Base-by-base conservation (phyloP, 1,140 invertebrate genomes). In the Drosophila hydei region DNA sequence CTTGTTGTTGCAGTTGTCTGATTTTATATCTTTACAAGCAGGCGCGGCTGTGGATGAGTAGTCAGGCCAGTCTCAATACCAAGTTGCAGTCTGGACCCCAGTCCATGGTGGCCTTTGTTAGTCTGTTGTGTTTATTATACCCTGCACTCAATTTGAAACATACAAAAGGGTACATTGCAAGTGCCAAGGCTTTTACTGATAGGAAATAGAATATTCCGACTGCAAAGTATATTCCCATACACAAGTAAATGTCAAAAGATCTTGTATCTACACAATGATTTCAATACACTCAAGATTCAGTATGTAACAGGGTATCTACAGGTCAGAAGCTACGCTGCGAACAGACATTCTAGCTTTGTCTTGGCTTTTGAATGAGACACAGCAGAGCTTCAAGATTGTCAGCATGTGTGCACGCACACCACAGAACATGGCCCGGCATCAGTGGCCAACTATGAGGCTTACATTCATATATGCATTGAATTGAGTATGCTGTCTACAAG, bases 1-100 rank as follows among this genome's bases (percentile, higher is more conserved):
- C 3, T 5, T 48, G 33, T 75, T 85, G 81, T 77, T 87, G 81
- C 74, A 75, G 56, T 77, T 88, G 83, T 87, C 83, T 88, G 81
- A 78, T 75, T 87, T 87, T 87, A 87, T 87, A 88, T 87, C 81
- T 87, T 87, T 88, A 88, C 83, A 88, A 88, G 74, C 78, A 87
- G 77, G 51, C 81, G 69, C 81, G 61, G 64, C 77, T 80, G 77
- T 77, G 79, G 72, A 79, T 76, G 79, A 79, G 76, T 72, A 73
- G 56, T 62, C 72, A 50, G 19, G 45, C 42, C 25, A 40, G 16
- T 79, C 54, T 36, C 25, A 30, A 48, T 42, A 16, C 54, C 18
- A 12, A 56, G 48, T 23, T 14, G 40, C 36, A 25, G 47, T 33
- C 65, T 30, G 30, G 14, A 6, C 25, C 9, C 12, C 16, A 27